These are phyloP conservation scores for Chelonia mydas DNA, from an alignment of 2,797 vertebrate species.

Conservation along the genomic window DNA sequence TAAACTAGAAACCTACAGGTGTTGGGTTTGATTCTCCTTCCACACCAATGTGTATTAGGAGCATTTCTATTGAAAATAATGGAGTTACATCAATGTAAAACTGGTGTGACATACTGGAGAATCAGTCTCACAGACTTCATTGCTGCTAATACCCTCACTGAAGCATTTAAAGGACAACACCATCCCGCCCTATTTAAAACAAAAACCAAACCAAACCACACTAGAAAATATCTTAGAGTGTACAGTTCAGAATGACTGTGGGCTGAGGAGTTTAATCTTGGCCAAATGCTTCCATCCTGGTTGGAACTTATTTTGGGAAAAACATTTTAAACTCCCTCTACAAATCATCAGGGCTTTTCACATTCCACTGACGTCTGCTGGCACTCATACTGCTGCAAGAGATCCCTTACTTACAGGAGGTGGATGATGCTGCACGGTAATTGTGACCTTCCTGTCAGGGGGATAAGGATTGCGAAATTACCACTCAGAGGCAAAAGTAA, in stretches of 20 bases:
- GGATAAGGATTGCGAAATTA: background rate
- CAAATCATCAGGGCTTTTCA: fast-evolving
- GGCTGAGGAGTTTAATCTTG: background rate
- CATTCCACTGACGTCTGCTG: background rate
- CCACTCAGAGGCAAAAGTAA: background rate
- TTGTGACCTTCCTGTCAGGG: fast-evolving
- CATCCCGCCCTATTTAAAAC: background rate
- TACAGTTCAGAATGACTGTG: background rate
- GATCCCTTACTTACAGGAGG: background rate
- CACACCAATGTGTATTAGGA: background rate
- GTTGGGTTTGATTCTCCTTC: background rate
- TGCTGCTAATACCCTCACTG: background rate
- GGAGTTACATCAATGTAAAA: background rate
- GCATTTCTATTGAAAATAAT: background rate
- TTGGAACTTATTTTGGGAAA: background rate
- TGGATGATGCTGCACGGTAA: fast-evolving
- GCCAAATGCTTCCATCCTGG: background rate
- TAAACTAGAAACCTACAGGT: background rate
- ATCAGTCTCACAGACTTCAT: background rate
- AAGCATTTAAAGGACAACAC: background rate
- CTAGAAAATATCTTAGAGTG: background rate
- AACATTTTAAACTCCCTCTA: background rate
- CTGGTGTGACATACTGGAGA: background rate
- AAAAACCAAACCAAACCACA: background rate
- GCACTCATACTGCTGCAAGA: background rate